phyloP scores from a whole-genome alignment of 1,140 invertebrate species.

The Phthorimaea operculella region DNA sequence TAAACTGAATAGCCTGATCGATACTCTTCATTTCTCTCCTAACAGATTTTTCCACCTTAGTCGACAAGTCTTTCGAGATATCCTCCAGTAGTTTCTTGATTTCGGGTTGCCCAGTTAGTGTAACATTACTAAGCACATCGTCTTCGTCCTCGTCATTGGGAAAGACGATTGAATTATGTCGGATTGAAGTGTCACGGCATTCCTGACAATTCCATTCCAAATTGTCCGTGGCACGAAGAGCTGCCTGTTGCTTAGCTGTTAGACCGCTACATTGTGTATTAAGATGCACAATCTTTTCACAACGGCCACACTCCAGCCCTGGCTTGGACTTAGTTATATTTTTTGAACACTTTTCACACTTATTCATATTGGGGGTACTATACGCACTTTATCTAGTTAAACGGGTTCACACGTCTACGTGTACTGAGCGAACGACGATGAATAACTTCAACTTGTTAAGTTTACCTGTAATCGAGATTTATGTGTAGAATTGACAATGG shows the following conservation, averaged over 20 bases:
- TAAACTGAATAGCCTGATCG: neutral
- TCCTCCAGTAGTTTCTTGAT: neutral
- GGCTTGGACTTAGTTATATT: neutral
- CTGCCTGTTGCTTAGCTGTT: neutral
- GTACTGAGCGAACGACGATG: too few species aligned
- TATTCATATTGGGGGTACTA: neutral
- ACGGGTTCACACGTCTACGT: too few species aligned
- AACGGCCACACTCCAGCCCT: neutral
- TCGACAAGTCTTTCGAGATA: conserved; percentile 1
- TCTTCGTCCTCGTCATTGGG: conserved; percentile 1
- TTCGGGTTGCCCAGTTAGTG: neutral
- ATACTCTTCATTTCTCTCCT: neutral
- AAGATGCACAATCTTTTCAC: conserved; percentile 1
- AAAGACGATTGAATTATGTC: neutral
- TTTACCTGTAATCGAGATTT: too few species aligned
- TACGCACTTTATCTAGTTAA: too few species aligned
- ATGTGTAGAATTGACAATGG: too few species aligned
- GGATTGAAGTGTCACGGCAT: neutral
- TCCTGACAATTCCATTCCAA: conserved; percentile 3
- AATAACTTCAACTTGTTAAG: too few species aligned
- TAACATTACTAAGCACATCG: neutral
- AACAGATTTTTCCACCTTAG: neutral
- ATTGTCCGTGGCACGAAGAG: neutral
- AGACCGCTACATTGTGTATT: neutral
- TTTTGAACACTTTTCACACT: neutral